Evolutionary conservation across 2,113 vertebrate genomes (phyloP), one percentile per base, ranked within the genome.

Genomic region (Rhea pennata): DNA sequence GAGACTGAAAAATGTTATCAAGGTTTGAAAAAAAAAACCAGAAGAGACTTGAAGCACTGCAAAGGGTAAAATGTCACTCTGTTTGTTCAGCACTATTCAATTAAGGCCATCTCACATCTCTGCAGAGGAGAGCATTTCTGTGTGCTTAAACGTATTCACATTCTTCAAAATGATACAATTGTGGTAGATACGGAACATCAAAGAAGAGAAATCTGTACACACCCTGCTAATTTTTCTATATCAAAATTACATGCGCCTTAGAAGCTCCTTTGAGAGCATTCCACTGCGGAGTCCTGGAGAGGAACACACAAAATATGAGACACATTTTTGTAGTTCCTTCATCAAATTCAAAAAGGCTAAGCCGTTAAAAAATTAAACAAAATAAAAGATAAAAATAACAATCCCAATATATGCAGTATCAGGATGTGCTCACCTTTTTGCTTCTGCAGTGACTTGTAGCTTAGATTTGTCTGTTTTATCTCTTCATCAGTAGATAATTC

Each of bases 61-160:
- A 73, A 93, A 94, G 39, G 54, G 27, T 92, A 90, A 93, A 92
- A 76, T 85, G 24, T 91, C 10, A n/a, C 42, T 82, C 23, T 94
- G 61, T 69, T 79, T 80, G 51, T 95, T 93, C 84, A 93, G n/a
- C 42, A 61, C 56, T 73, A 36, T 96, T 94, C 69, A 85, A 76
- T 92, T 95, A 96, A 74, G 26, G 9, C 15, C 71, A 84, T 42
- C 33, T 79, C 59, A n/a, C 51, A 46, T 71, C n/a, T 82, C 42
- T 92, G 39, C 65, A 75, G 40, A 78, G 8, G 19, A 89, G 84
- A 84, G 8, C 21, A 48, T 87, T 84, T 92, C 14, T 81, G 39
- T 69, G 19, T 81, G 26, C 36, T 62, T 91, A 87, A 87, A 67
- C 5, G 1, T 72, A 83, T 93, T 93, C 53, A 72, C 51, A 56